Evolutionary conservation across 2,888 invertebrate species (phyloP), one percentile per base, ranked within the genome.

Genomic region (Junonia oenone): DNA sequence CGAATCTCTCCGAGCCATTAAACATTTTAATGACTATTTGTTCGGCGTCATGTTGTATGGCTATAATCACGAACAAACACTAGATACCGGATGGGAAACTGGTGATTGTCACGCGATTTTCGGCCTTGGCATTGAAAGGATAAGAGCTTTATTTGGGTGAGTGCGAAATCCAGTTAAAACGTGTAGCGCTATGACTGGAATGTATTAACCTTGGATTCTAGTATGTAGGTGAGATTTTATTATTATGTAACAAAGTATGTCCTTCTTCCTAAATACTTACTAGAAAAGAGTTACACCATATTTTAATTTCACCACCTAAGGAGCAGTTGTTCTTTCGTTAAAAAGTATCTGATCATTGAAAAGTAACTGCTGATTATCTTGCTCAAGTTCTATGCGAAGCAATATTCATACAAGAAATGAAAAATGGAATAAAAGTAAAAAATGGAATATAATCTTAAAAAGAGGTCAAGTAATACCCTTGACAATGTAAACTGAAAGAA

Each of bases 21-120:
- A 54, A 46, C 14, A 4, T 47, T 59, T 51, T 54, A 51, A 56
- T 48, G 47, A 53, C 26, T 56, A 50, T 59, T 50, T 51, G 37
- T 51, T 46, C 43, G 19, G 35, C 45, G 26, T 49, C 49, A 45
- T 53, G 27, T 55, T 55, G 46, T 53, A 59, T 48, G 47, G 48
- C 40, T 46, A 35, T 46, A 52, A 59, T 56, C 47, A 47, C 27
- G 47, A 53, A 37, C 31, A 56, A 53, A 59, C 46, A 47, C 50
- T 37, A 50, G 14, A 51, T 53, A 53, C 45, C 31, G 37, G 35
- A 51, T 53, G 26, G 29, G 13, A 45, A 51, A 38, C 45, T 8
- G 11, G 9, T 15, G 11, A 14, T 11, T 17, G 13, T 27, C 55
- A 51, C 22, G 53, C 56, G 35, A 56, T 13, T 50, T 35, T 56